Evolutionary conservation across 2,888 invertebrate genomes (phyloP).

Genomic region (Drosophila multiciliata): DNA sequence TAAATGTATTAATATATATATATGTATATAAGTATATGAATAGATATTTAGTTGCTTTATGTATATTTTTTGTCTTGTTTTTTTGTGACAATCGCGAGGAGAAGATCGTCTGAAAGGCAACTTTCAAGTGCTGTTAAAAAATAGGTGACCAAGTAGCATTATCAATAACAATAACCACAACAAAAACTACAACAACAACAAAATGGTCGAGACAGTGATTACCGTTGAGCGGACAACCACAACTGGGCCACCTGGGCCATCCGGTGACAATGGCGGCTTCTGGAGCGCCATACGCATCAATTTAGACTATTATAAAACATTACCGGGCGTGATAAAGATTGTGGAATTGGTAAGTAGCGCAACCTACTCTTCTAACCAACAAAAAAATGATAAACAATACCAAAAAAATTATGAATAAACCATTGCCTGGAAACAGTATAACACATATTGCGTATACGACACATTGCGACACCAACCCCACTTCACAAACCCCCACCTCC

Average conservation of each 20-base stretch:
- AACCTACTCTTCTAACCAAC: not conserved
- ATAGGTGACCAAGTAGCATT: slow-evolving; percentile 44
- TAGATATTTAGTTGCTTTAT: slow-evolving; percentile 29
- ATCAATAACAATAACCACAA: slow-evolving; percentile 16
- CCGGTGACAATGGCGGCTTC: slow-evolving; percentile 82
- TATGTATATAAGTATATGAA: slow-evolving; percentile 28
- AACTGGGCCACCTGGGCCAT: slow-evolving; percentile 80
- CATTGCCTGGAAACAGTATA: slow-evolving; percentile 10
- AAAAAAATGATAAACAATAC: not conserved
- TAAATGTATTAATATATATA: slow-evolving; percentile 5
- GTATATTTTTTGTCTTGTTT: slow-evolving; percentile 49
- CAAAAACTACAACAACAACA: slow-evolving; percentile 75
- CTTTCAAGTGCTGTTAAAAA: slow-evolving; percentile 57
- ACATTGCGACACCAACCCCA: not conserved
- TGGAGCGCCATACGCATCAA: slow-evolving; percentile 91
- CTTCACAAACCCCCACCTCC: not conserved
- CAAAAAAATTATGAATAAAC: not conserved
- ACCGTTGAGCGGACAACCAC: slow-evolving; percentile 90
- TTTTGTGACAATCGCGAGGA: slow-evolving; percentile 53
- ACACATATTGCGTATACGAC: slow-evolving; percentile 11
- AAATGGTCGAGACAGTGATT: slow-evolving; percentile 94
- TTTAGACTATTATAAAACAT: slow-evolving; percentile 91
- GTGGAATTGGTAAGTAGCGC: slow-evolving; percentile 90
- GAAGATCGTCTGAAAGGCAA: slow-evolving; percentile 16
- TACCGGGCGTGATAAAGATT: slow-evolving; percentile 93